phyloP scores from a whole-genome alignment of 2,113 vertebrate genomes.

The Grallaria varia region DNA sequence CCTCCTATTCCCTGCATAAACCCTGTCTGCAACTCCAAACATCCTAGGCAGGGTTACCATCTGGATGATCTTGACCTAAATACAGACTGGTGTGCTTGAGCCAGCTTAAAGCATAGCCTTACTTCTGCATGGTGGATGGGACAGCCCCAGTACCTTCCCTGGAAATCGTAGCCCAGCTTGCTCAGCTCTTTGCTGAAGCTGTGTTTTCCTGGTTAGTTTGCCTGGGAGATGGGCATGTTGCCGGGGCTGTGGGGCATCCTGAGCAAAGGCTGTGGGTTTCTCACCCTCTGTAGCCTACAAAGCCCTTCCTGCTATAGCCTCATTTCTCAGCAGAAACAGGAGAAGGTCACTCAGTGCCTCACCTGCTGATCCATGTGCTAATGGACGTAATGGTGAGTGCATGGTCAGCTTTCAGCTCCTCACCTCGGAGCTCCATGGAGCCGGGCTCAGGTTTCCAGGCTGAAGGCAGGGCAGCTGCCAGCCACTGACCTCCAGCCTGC shows the following conservation, averaged over 20 bases:
- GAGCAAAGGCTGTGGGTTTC: not conserved
- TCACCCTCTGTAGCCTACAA: not conserved
- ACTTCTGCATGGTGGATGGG: not conserved
- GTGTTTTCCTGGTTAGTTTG: not conserved
- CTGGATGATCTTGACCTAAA: constrained; percentile 44
- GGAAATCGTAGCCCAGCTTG: not conserved
- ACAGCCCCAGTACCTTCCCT: not conserved
- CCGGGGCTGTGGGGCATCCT: not conserved
- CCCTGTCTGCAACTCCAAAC: not conserved
- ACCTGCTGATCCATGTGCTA: not conserved
- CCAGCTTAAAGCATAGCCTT: not conserved
- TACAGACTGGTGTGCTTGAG: not conserved
- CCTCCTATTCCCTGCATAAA: not conserved
- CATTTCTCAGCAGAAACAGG: not conserved
- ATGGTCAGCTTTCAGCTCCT: not conserved
- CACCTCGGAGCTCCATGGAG: constrained; percentile 2
- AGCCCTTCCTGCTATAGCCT: not conserved
- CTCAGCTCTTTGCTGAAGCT: not conserved
- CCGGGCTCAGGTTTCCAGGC: constrained; percentile 23
- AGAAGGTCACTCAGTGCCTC: not conserved
- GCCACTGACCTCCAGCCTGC: not conserved
- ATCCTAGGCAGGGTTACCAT: not conserved
- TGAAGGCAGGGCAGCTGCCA: not conserved
- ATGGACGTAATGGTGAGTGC: not conserved
- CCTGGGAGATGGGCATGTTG: not conserved